These are phyloP conservation scores for Papilio aristodemus DNA, from an alignment of 1,140 invertebrate species.

Conservation along the genomic window DNA sequence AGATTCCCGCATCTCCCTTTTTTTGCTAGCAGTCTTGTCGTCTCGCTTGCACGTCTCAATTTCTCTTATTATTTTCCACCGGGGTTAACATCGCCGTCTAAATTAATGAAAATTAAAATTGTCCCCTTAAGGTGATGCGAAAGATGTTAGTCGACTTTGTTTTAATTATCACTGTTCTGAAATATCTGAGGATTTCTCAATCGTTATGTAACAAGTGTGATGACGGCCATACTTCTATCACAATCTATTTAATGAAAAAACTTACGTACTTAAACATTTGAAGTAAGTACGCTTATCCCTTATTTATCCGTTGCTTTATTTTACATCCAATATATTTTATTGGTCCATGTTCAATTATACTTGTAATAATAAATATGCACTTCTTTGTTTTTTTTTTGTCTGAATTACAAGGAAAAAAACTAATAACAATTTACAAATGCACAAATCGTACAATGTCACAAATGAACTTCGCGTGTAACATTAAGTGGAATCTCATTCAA, in stretches of 20 bases:
- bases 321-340: no score
- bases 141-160: conserved; percentile 28
- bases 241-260: no score
- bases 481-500: conserved; percentile 30
- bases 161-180: conserved; percentile 24
- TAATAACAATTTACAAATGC: neutral
- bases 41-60: conserved; percentile 56
- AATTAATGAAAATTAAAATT: conserved; percentile 72
- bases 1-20: conserved; percentile 52
- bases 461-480: conserved; percentile 4
- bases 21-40: conserved; percentile 25
- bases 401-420: neutral
- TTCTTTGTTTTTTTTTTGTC: no score
- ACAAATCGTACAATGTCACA: neutral
- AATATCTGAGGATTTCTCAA: neutral
- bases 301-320: no score
- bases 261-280: no score
- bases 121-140: conserved; percentile 41
- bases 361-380: no score
- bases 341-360: no score
- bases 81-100: conserved; percentile 46
- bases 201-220: no score
- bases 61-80: conserved; percentile 64
- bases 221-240: no score
- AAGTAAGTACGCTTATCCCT: no score